A percentile compares a stretch with the other conserved stretches of the same genome.
Evolutionary conservation across 2,888 invertebrate species (phyloP).

Genomic region (Dynastes hyllus): DNA sequence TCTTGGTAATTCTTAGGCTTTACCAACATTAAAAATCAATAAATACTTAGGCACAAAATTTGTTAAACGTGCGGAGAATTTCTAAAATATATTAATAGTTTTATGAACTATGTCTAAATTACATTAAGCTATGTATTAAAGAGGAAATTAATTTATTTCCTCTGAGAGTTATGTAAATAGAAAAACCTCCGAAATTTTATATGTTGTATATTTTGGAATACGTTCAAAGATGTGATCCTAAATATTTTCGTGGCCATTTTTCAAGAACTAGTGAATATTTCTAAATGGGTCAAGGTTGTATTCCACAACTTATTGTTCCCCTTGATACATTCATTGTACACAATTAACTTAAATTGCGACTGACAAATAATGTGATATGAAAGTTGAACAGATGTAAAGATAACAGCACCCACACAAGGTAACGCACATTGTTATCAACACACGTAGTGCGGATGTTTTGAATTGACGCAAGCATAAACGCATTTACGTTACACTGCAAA

Average conservation of each 20-base stretch:
- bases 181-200: slow-evolving; percentile 10
- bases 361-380: too few relatives aligned
- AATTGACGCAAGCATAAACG: not conserved
- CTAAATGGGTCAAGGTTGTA: slow-evolving; percentile 28
- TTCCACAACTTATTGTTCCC: not conserved
- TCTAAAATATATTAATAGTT: too few relatives aligned
- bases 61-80: too few relatives aligned
- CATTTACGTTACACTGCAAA: too few relatives aligned
- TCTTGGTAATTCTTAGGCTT: too few relatives aligned
- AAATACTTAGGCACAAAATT: too few relatives aligned
- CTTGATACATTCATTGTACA: not conserved
- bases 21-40: too few relatives aligned
- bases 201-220: slow-evolving; percentile 25
- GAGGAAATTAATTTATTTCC: slow-evolving; percentile 14
- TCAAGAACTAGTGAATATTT: slow-evolving; percentile 17
- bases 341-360: too few relatives aligned
- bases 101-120: not conserved
- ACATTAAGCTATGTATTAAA: not conserved
- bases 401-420: not conserved
- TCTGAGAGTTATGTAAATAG: slow-evolving; percentile 4
- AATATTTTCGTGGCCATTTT: not conserved
- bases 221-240: slow-evolving; percentile 19
- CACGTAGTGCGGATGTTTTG: not conserved
- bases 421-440: not conserved
- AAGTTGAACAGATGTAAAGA: too few relatives aligned